These are phyloP conservation scores for Pogonocichla stellata DNA, from an alignment of 2,113 vertebrate genomes.

Conservation along the genomic window DNA sequence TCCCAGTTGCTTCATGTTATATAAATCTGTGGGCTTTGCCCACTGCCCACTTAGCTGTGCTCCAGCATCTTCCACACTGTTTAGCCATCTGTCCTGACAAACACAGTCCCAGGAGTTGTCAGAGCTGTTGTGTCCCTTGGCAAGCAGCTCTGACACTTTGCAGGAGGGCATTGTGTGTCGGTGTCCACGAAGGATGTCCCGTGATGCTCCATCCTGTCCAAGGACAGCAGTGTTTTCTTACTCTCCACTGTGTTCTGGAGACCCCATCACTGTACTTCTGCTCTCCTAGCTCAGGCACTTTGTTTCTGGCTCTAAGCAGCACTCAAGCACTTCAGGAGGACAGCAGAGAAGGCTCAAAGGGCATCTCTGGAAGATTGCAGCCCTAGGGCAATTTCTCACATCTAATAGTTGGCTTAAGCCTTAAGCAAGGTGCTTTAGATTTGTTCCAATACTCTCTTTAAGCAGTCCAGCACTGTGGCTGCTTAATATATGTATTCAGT, in stretches of 20 bases:
- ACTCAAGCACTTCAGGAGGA: background rate
- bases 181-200: fast-evolving
- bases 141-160: background rate
- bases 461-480: background rate
- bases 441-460: background rate
- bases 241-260: fast-evolving
- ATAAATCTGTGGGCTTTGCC: background rate
- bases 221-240: background rate
- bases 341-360: background rate
- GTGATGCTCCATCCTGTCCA: background rate
- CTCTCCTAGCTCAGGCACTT: background rate
- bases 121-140: background rate
- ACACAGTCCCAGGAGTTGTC: background rate
- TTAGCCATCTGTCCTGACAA: background rate
- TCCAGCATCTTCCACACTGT: background rate
- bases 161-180: background rate
- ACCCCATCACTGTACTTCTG: fast-evolving
- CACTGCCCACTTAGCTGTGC: background rate
- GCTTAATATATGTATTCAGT: background rate
- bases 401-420: background rate
- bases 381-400: background rate
- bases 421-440: background rate
- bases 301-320: background rate
- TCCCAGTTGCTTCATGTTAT: background rate
- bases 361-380: background rate